These are phyloP conservation scores for Cavia porcellus DNA, from an alignment of 2,113 vertebrate species.

Conservation along the genomic window DNA sequence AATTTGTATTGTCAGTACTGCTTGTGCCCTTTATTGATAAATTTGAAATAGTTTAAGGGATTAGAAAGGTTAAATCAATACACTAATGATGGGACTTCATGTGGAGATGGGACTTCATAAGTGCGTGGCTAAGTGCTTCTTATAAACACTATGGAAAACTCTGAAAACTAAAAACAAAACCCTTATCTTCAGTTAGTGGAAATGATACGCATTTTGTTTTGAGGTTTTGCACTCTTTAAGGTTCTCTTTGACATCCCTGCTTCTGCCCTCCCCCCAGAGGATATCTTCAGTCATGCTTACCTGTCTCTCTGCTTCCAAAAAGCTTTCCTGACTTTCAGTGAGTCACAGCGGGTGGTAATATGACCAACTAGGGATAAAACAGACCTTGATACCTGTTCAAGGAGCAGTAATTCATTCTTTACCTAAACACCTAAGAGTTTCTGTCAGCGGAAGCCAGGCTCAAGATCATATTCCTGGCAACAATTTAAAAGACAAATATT, in stretches of 20 bases:
- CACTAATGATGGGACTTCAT: not conserved
- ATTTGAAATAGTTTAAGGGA: not conserved
- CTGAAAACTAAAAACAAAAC: not conserved
- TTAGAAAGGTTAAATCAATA: not conserved
- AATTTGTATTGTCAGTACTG: not conserved
- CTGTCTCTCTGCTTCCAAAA: not conserved
- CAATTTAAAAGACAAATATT: constrained; percentile 60
- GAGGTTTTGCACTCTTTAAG: not conserved
- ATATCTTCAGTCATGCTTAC: not conserved
- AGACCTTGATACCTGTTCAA: not conserved
- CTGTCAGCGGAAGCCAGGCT: not conserved
- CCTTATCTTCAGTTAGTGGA: not conserved
- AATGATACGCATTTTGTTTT: not conserved
- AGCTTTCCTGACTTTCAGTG: not conserved
- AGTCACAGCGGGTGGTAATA: not conserved
- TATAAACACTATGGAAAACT: constrained; percentile 26
- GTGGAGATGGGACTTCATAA: not conserved
- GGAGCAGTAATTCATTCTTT: not conserved
- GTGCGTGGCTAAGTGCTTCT: not conserved
- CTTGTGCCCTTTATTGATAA: not conserved
- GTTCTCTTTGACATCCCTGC: not conserved
- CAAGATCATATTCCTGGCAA: not conserved
- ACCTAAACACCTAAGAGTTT: not conserved
- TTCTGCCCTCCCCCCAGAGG: not conserved
- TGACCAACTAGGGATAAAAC: not conserved